Conservation (phyloP, 2,888 invertebrate species). For the Aspidapion aeneum region DNA sequence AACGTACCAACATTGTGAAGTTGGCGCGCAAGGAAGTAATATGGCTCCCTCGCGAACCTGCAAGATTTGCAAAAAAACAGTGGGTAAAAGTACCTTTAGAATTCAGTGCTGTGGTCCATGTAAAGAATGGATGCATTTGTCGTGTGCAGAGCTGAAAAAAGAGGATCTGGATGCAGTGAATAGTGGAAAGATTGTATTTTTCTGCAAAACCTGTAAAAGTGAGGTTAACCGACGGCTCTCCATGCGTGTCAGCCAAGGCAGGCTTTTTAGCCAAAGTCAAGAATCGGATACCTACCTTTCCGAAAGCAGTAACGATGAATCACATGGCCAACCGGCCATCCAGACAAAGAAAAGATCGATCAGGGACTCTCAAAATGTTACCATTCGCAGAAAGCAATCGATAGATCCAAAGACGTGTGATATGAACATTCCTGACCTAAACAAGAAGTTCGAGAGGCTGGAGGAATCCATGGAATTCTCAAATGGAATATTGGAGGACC, state of each 20-base stretch:
- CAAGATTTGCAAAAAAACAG: background rate
- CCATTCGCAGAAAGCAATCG: background rate
- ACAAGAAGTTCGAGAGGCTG: background rate
- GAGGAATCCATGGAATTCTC: background rate
- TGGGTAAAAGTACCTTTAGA: background rate
- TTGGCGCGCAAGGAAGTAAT: too few species aligned
- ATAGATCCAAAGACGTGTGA: background rate
- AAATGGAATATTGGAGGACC: background rate
- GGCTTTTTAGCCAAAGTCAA: background rate
- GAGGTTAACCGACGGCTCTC: background rate
- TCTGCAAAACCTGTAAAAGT: background rate
- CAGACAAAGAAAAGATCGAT: background rate
- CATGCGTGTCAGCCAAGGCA: background rate
- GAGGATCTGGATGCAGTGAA: background rate
- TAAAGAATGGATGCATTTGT: background rate
- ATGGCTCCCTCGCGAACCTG: background rate
- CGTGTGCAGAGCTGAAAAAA: background rate
- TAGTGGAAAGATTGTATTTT: background rate
- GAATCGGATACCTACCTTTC: background rate
- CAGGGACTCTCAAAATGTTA: background rate
- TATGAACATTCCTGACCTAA: background rate
- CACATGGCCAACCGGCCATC: background rate
- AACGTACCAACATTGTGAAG: too few species aligned
- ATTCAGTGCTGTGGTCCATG: background rate
- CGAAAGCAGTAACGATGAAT: background rate